phyloP scores from a whole-genome alignment of 2,113 vertebrate genomes.

The Pardalotus punctatus region DNA sequence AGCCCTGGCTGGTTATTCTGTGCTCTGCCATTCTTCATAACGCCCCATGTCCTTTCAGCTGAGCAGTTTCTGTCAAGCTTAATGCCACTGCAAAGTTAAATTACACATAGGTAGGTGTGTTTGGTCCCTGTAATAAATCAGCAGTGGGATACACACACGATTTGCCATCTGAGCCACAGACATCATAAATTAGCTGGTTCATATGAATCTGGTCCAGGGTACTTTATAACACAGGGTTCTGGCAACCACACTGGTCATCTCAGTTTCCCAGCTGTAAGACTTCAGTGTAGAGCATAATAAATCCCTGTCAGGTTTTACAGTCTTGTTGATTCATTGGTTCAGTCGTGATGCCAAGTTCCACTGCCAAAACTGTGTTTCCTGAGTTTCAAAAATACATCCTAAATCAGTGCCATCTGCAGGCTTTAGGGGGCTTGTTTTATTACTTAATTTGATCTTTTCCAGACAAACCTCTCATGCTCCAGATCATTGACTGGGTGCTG shows the following conservation, averaged over 20 bases:
- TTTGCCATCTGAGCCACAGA: conserved; percentile 23
- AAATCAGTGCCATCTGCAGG: not conserved
- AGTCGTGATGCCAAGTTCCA: not conserved
- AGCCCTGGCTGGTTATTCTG: not conserved
- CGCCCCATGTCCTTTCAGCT: not conserved
- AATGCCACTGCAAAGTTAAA: conserved; percentile 21
- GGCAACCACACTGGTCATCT: conserved; percentile 2
- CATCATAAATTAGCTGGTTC: conserved; percentile 44
- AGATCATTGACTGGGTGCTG: conserved; percentile 90
- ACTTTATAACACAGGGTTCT: conserved; percentile 1
- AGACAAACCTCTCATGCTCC: conserved; percentile 87
- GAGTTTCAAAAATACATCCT: not conserved
- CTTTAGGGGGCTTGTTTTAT: not conserved
- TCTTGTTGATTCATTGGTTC: not conserved
- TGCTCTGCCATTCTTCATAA: not conserved
- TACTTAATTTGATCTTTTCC: not conserved
- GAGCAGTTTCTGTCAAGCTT: conserved; percentile 4
- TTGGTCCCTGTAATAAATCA: conserved; percentile 25
- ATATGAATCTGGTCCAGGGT: not conserved
- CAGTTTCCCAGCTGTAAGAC: conserved; percentile 31
- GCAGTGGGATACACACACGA: not conserved
- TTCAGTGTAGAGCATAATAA: conserved; percentile 32
- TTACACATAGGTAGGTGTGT: conserved; percentile 4
- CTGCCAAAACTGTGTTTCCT: not conserved
- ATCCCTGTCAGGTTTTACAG: conserved; percentile 37